A percentile compares a stretch with the other conserved stretches of the same genome.
Evolutionary conservation across 2,113 vertebrate genomes (phyloP).

Genomic region (Mus musculus): DNA sequence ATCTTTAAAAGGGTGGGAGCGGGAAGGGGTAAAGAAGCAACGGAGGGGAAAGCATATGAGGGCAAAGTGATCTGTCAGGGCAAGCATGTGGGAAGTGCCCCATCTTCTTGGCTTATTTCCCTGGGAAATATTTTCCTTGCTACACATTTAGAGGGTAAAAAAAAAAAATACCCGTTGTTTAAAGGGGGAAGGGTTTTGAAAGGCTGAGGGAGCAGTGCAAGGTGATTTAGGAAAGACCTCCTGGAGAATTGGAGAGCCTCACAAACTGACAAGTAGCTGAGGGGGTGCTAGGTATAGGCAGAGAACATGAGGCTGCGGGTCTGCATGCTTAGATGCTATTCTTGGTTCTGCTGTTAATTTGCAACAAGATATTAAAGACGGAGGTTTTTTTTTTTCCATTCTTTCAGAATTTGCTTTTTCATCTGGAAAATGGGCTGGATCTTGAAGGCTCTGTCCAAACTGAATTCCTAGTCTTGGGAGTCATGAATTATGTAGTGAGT

Average conservation of each 20-base stretch:
- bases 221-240: constrained; percentile 46
- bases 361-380: constrained; percentile 27
- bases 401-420: constrained; percentile 37
- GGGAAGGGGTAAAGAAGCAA: not conserved
- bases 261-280: constrained; percentile 20
- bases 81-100: not conserved
- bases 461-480: not conserved
- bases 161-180: constrained; percentile 48
- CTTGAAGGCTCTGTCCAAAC: constrained; percentile 26
- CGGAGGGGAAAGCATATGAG: not conserved
- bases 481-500: constrained; percentile 1
- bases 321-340: not conserved
- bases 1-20: not conserved
- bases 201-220: not conserved
- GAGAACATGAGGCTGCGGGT: not conserved
- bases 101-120: not conserved
- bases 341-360: constrained; percentile 28
- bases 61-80: not conserved
- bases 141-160: constrained; percentile 18
- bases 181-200: constrained; percentile 33
- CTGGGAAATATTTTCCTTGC: not conserved
- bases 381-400: not conserved
- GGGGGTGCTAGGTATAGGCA: not conserved
- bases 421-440: constrained; percentile 28
- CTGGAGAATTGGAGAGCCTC: not conserved